A percentile compares a stretch with the other conserved stretches of the same genome.
Evolutionary conservation across 2,113 vertebrate species (phyloP).

Genomic region (Strigops habroptila): DNA sequence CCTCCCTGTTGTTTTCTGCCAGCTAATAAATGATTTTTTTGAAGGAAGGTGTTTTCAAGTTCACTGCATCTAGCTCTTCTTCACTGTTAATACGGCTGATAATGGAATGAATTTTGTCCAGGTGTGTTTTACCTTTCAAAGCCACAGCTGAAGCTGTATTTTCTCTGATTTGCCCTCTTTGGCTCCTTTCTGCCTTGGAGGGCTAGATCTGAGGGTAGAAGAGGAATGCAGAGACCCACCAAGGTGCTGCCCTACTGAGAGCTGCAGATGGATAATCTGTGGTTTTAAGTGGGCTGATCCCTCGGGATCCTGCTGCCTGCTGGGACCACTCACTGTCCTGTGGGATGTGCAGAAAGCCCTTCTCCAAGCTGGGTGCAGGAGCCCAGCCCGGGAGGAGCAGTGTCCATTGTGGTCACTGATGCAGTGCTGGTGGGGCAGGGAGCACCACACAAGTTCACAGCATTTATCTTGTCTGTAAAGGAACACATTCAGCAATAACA

Average conservation of each 20-base stretch:
- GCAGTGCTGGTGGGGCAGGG: background rate
- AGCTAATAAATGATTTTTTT: background rate
- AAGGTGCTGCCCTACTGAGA: background rate
- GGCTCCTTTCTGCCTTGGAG: background rate
- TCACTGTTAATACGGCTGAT: constrained; percentile 84
- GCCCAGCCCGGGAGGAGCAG: fast-evolving
- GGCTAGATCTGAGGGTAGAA: background rate
- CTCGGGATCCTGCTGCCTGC: fast-evolving
- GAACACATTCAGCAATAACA: background rate
- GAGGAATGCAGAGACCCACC: fast-evolving
- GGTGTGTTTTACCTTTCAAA: constrained; percentile 80
- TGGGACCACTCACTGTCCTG: background rate
- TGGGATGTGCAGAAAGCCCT: fast-evolving
- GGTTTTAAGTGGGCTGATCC: background rate
- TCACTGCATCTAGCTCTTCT: constrained; percentile 80
- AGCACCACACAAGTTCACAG: fast-evolving
- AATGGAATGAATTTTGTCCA: constrained; percentile 87
- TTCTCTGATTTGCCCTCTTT: background rate
- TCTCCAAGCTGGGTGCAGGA: background rate
- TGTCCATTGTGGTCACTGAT: fast-evolving
- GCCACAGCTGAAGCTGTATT: background rate
- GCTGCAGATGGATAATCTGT: background rate
- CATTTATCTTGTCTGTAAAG: background rate
- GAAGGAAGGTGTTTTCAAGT: background rate
- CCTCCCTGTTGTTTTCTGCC: background rate